phyloP scores from a whole-genome alignment of 2,888 invertebrate genomes.

The Griposia aprilina region DNA sequence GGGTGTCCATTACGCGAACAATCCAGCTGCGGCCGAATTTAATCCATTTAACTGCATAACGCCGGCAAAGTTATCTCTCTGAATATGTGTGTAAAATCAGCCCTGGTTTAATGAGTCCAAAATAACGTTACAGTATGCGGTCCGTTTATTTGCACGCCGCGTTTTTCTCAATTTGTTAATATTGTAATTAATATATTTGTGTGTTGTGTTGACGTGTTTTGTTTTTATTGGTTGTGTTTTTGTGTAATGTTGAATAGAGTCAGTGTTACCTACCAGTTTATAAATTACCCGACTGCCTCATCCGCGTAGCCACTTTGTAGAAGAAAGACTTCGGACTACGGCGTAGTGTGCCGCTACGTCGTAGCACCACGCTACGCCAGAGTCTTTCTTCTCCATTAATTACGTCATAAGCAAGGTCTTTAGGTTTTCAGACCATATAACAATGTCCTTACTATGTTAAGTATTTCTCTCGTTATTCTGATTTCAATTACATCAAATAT shows the following conservation, averaged over 20 bases:
- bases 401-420: background rate
- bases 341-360: background rate
- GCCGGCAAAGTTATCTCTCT: constrained; percentile 80
- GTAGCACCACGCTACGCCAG: constrained; percentile 13
- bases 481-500: background rate
- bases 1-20: constrained; percentile 83
- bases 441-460: background rate
- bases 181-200: constrained; percentile 70
- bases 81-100: constrained; percentile 83
- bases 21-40: constrained; percentile 85
- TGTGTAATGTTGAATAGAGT: background rate
- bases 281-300: too few species aligned
- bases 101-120: constrained; percentile 82
- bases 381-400: background rate
- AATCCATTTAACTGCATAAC: constrained; percentile 87
- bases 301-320: background rate
- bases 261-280: background rate
- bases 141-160: constrained; percentile 72
- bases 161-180: constrained; percentile 72
- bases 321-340: background rate
- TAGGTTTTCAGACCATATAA: background rate
- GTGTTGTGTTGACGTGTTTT: constrained; percentile 36
- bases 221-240: constrained; percentile 11
- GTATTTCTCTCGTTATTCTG: background rate
- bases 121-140: constrained; percentile 77